These are phyloP conservation scores for Eledona agricola DNA, from an alignment of 2,888 invertebrate species.

Conservation along the genomic window DNA sequence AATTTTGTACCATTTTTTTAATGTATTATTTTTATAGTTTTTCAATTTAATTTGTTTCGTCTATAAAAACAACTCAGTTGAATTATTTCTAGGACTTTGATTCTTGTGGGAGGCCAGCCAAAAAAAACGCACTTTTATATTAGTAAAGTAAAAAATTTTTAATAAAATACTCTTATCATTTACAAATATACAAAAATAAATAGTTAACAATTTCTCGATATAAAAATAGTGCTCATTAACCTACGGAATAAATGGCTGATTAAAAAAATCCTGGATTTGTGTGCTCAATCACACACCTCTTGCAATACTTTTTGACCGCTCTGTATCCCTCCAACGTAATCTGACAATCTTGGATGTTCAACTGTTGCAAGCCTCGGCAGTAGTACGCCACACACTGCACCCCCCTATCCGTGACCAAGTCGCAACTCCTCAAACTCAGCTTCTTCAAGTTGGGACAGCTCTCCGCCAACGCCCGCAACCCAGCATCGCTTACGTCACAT, in stretches of 20 bases:
- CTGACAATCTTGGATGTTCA: slow-evolving; percentile 93
- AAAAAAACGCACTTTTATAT: too few species aligned
- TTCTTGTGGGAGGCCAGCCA: too few species aligned
- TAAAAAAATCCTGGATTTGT: slow-evolving; percentile 93
- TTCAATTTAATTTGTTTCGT: too few species aligned
- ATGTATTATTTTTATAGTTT: too few species aligned
- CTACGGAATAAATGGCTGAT: slow-evolving; percentile 42
- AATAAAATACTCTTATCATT: slow-evolving; percentile 35
- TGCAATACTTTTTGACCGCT: slow-evolving; percentile 92
- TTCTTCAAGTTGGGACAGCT: slow-evolving; percentile 92
- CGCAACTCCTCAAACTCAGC: slow-evolving; percentile 88
- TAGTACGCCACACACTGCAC: slow-evolving; percentile 89
- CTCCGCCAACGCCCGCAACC: slow-evolving; percentile 84
- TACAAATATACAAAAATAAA: slow-evolving; percentile 39
- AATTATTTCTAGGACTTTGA: too few species aligned
- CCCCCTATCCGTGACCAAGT: slow-evolving; percentile 89
- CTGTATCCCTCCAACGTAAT: slow-evolving; percentile 89
- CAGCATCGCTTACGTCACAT: slow-evolving; percentile 92
- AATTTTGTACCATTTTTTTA: too few species aligned
- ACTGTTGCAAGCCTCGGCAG: slow-evolving; percentile 86
- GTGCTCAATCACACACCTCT: slow-evolving; percentile 92
- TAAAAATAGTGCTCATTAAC: slow-evolving; percentile 17
- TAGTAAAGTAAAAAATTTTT: slow-evolving; percentile 27
- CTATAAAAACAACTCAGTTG: too few species aligned
- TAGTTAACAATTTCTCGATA: slow-evolving; percentile 34